Evolutionary conservation across 2,888 invertebrate species (phyloP).

Genomic region (Herminia tarsipennalis): DNA sequence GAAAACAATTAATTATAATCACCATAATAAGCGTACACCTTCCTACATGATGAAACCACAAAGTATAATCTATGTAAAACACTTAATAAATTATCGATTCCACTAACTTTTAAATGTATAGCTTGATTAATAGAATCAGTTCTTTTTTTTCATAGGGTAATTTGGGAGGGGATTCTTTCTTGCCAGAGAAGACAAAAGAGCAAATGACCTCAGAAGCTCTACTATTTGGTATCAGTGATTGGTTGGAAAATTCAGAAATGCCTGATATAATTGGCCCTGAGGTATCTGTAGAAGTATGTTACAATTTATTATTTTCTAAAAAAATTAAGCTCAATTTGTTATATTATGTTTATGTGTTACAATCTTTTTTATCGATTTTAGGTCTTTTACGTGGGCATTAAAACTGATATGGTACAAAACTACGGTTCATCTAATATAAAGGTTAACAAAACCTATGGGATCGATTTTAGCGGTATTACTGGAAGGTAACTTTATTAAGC

Average conservation of each 20-base stretch:
- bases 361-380: slow-evolving; percentile 14
- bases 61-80: too few relatives aligned
- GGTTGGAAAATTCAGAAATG: slow-evolving; percentile 24
- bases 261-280: slow-evolving; percentile 9
- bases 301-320: too few relatives aligned
- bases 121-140: too few relatives aligned
- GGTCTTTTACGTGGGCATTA: slow-evolving; percentile 38
- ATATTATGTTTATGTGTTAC: background rate
- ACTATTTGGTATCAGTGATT: slow-evolving; percentile 20
- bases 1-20: too few relatives aligned
- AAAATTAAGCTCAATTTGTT: background rate
- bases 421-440: slow-evolving; percentile 34
- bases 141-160: too few relatives aligned
- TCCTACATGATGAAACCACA: too few relatives aligned
- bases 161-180: too few relatives aligned
- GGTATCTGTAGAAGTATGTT: slow-evolving; percentile 27
- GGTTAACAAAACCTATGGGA: slow-evolving; percentile 47
- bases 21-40: too few relatives aligned
- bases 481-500: slow-evolving; percentile 47
- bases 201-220: slow-evolving; percentile 39
- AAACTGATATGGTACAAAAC: slow-evolving; percentile 54
- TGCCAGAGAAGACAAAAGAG: slow-evolving; percentile 30
- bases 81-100: too few relatives aligned
- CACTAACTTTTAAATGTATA: too few relatives aligned
- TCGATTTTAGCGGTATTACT: slow-evolving; percentile 70